These are phyloP conservation scores for Calosoma granatense DNA, from an alignment of 1,140 invertebrate species.

Conservation along the genomic window DNA sequence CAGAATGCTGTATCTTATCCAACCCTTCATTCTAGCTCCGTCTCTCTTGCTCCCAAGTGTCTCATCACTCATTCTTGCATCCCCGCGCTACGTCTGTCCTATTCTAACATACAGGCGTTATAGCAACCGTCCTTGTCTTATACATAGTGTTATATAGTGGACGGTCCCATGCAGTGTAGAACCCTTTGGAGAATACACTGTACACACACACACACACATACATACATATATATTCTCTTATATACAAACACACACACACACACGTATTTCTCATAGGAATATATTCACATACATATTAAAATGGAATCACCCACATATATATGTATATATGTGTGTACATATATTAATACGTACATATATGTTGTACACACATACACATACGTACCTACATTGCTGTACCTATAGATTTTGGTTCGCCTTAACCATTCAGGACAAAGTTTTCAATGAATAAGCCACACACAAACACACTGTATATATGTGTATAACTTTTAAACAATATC, in stretches of 20 bases:
- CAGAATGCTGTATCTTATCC: slow-evolving; percentile 6
- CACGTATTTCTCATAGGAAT: background rate
- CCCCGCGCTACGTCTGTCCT: background rate
- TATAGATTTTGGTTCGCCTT: too few relatives aligned
- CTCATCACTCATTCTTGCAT: slow-evolving; percentile 9
- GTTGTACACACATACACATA: background rate
- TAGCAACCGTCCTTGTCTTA: background rate
- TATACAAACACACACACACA: too few relatives aligned
- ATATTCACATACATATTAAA: background rate
- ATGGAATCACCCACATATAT: too few relatives aligned
- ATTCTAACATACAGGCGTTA: background rate
- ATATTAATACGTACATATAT: too few relatives aligned
- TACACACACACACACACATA: background rate
- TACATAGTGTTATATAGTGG: background rate
- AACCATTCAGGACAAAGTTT: too few relatives aligned
- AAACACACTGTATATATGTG: too few relatives aligned
- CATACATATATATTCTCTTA: background rate
- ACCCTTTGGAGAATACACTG: background rate
- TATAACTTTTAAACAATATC: too few relatives aligned
- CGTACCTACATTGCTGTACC: background rate
- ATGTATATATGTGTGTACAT: too few relatives aligned
- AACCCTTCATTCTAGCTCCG: background rate
- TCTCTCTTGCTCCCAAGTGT: slow-evolving; percentile 10
- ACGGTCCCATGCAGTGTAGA: background rate
- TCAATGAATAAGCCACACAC: too few relatives aligned